Conservation (phyloP, 2,888 invertebrate genomes). For the Yponomeuta cagnagella region DNA sequence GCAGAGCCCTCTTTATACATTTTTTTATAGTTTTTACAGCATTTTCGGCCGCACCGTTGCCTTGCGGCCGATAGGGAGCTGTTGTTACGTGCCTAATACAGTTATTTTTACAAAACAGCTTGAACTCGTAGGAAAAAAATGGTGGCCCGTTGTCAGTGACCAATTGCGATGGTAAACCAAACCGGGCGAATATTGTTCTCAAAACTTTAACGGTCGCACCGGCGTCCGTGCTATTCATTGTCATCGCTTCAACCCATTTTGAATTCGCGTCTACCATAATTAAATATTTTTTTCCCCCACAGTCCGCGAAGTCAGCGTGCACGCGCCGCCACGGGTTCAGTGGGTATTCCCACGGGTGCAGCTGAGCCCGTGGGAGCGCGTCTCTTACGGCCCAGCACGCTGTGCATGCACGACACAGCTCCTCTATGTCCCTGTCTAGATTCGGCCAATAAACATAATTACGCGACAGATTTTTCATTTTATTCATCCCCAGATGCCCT, state of each 20-base stretch:
- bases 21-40: conserved; percentile 8
- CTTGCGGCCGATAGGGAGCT: conserved; percentile 6
- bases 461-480: too few species aligned
- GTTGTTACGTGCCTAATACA: conserved; percentile 4
- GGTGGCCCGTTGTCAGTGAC: conserved; percentile 11
- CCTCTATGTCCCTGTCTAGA: too few species aligned
- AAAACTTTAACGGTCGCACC: neutral
- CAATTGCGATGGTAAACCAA: conserved; percentile 4
- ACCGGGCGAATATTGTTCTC: neutral
- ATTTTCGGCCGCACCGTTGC: conserved; percentile 11
- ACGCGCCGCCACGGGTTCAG: too few species aligned
- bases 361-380: too few species aligned
- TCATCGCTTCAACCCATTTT: too few species aligned
- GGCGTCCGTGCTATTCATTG: neutral
- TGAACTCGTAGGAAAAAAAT: neutral
- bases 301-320: too few species aligned
- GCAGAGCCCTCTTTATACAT: neutral
- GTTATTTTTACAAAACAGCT: conserved; percentile 8
- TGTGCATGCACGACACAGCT: too few species aligned
- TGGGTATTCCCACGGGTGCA: too few species aligned
- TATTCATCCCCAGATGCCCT: too few species aligned
- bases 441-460: too few species aligned
- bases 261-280: conserved; percentile 4
- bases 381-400: too few species aligned
- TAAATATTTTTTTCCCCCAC: neutral